These are phyloP conservation scores for Charaxes varanes DNA, from an alignment of 1,140 invertebrate genomes.

Conservation along the genomic window DNA sequence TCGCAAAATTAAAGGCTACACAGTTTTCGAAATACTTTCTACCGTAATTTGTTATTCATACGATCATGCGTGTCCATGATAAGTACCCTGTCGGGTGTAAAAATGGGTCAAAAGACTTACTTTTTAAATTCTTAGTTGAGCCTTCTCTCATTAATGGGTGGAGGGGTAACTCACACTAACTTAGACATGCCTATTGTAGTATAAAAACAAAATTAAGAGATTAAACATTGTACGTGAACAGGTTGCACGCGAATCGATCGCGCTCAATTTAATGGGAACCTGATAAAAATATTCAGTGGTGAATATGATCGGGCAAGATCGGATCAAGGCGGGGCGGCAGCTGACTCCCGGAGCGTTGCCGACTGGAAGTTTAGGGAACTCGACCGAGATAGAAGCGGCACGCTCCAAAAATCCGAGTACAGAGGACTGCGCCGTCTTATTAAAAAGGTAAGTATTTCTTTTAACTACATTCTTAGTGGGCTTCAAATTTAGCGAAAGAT, in stretches of 20 bases:
- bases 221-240: slow-evolving; percentile 16
- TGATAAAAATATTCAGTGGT: slow-evolving; percentile 87
- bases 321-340: slow-evolving; percentile 18
- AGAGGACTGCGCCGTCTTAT: slow-evolving; percentile 85
- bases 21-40: too few relatives aligned
- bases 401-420: slow-evolving; percentile 86
- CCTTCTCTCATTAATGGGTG: not conserved
- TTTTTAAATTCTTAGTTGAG: too few relatives aligned
- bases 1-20: too few relatives aligned
- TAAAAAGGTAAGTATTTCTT: slow-evolving; percentile 77
- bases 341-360: slow-evolving; percentile 73
- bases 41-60: too few relatives aligned
- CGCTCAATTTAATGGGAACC: slow-evolving; percentile 85
- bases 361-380: slow-evolving; percentile 92
- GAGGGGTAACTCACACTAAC: not conserved
- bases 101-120: too few relatives aligned
- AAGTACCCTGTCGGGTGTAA: too few relatives aligned
- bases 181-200: not conserved
- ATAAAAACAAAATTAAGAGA: not conserved
- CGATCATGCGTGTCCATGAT: too few relatives aligned
- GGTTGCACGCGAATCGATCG: slow-evolving; percentile 83
- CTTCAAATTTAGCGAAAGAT: too few relatives aligned
- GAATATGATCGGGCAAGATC: slow-evolving; percentile 78
- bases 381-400: slow-evolving; percentile 84
- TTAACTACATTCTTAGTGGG: too few relatives aligned